Percentiles rank a stretch among this genome's conserved stretches.
These are phyloP conservation scores for Mobula birostris DNA, from an alignment of 2,113 vertebrate genomes.

Conservation along the genomic window DNA sequence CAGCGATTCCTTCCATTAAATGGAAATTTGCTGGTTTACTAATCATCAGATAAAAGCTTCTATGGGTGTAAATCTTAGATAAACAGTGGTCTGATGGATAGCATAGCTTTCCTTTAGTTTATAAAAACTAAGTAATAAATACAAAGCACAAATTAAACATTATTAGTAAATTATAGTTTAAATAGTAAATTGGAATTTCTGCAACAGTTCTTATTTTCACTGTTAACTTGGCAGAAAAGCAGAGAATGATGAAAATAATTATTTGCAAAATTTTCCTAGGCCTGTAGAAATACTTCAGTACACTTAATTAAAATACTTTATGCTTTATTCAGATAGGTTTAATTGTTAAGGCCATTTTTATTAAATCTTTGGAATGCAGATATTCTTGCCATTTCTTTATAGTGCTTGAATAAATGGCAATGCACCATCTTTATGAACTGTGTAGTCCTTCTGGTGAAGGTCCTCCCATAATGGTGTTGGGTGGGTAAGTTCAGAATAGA, in stretches of 20 bases:
- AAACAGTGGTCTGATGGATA: background rate
- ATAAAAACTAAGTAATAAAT: background rate
- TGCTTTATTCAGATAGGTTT: no score
- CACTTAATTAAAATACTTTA: background rate
- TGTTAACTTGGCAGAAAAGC: background rate
- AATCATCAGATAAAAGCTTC: background rate
- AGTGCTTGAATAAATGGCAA: no score
- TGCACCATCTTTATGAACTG: no score
- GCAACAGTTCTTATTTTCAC: background rate
- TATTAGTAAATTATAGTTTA: background rate
- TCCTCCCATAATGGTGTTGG: no score
- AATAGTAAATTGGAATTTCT: background rate
- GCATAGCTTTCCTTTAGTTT: background rate
- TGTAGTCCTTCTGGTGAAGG: no score
- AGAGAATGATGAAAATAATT: background rate
- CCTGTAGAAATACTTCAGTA: background rate
- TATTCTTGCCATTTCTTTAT: no score
- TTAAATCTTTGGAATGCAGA: no score
- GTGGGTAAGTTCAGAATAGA: no score
- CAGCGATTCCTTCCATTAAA: background rate
- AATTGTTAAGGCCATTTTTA: no score
- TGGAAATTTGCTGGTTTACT: background rate
- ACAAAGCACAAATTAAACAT: background rate
- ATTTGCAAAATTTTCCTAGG: background rate
- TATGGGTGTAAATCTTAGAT: background rate